phyloP scores from a whole-genome alignment of 2,113 vertebrate genomes.

The Notiomystis cincta region DNA sequence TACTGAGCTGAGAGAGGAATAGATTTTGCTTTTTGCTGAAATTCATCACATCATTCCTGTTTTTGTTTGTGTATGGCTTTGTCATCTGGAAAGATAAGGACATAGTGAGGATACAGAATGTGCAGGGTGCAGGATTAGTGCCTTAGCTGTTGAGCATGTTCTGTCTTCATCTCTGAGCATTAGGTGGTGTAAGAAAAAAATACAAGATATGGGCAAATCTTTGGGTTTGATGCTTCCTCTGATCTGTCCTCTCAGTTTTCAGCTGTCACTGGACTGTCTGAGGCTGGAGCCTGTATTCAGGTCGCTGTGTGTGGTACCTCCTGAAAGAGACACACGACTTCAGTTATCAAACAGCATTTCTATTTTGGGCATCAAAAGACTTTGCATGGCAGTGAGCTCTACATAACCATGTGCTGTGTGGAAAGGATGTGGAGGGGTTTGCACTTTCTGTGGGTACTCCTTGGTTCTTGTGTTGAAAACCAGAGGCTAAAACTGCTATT shows the following conservation, averaged over 20 bases:
- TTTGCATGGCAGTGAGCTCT: fast-evolving
- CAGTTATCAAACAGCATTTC: not conserved
- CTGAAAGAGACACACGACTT: not conserved
- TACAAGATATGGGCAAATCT: fast-evolving
- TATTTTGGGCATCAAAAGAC: not conserved
- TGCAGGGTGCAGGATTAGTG: fast-evolving
- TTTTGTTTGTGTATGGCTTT: not conserved
- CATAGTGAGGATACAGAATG: not conserved
- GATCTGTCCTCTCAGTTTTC: not conserved
- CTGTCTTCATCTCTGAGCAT: not conserved
- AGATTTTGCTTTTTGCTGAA: not conserved
- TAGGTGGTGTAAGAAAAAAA: not conserved
- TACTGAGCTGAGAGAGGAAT: not conserved
- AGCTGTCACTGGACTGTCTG: not conserved
- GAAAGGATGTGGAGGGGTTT: not conserved
- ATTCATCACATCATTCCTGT: not conserved
- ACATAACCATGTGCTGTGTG: fast-evolving
- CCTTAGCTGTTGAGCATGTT: not conserved
- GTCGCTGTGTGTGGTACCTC: not conserved
- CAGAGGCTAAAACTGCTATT: not conserved
- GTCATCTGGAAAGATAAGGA: not conserved
- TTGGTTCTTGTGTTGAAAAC: not conserved
- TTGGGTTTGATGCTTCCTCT: not conserved
- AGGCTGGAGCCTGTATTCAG: not conserved
- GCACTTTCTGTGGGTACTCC: not conserved